Base-by-base conservation (phyloP, 1,140 invertebrate species). In the Ceratina australensis region DNA sequence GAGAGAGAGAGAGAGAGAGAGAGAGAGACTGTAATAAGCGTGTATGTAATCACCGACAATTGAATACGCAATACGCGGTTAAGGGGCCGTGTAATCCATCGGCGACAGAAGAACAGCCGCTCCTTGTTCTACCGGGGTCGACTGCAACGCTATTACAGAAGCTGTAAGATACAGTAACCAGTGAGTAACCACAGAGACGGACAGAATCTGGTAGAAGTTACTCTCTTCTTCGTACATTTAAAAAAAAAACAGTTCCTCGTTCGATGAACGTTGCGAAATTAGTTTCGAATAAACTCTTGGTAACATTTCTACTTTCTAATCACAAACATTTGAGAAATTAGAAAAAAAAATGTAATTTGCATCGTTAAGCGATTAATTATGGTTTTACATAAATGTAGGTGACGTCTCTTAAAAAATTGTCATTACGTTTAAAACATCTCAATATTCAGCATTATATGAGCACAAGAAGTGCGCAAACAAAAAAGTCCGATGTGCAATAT, bases 31-130 rank as follows among this genome's bases (percentile, higher is more conserved):
- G 47, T 68, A 68, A 68, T 60, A 75, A 68, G 52, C 73, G 66
- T 28, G 74, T 47, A 54, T 28, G 15, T n/a, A 61, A 69, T 77
- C 67, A 24, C 54, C 67, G 56, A 67, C 74, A 63, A 77, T 77
- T 56, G 74, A 71, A 77, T 50, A 52, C 66, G 47, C 67, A 15
- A 61, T 63, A 18, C 57, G n/a, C 66, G 47, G 57, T 24, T 20
- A 57, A 33, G 67, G 49, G 74, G 49, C 57, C 57, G 15, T 61
- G 74, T 71, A 77, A 71, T 68, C 49, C 47, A 42, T 10, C 47
- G 16, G 50, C 57, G 12, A 24, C 1, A 10, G 74, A 76, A 60
- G 65, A 77, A 71, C 74, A 69, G 42, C 26, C 65, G 74, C 42
- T 68, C 54, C 54, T 76, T 68, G 42, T 60, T 33, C 26, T 22